These are phyloP conservation scores for Stomatorhinus ivindoensis DNA, from an alignment of 2,113 vertebrate species.

Conservation along the genomic window DNA sequence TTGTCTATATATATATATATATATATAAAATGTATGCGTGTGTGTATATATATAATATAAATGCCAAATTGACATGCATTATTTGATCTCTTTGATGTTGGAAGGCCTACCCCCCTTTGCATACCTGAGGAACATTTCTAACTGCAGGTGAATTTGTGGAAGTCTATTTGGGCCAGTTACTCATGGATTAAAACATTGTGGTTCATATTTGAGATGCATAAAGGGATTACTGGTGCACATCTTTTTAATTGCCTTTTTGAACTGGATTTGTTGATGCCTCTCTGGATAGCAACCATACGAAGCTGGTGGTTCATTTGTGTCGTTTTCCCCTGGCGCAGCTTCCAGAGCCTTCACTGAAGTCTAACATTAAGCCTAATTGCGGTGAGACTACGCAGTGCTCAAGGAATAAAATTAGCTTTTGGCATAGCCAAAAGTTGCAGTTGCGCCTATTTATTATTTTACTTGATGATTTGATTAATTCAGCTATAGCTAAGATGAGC, in stretches of 20 bases:
- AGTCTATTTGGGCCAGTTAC: conserved; percentile 6
- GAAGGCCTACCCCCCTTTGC: not conserved
- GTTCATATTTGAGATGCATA: conserved; percentile 30
- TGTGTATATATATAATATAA: too few species aligned
- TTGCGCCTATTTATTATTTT: conserved; percentile 19
- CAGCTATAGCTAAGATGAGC: not conserved
- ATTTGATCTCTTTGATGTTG: not conserved
- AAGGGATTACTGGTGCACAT: conserved; percentile 46
- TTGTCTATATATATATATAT: not conserved
- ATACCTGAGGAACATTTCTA: not conserved
- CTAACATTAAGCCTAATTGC: conserved; percentile 50
- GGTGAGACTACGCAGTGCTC: conserved; percentile 44
- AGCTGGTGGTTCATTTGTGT: conserved; percentile 32
- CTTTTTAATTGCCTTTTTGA: conserved; percentile 56
- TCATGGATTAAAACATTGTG: conserved; percentile 21
- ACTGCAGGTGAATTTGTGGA: not conserved
- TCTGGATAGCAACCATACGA: conserved; percentile 35
- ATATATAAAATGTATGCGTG: not conserved
- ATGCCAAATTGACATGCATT: not conserved
- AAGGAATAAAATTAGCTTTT: conserved; percentile 38
- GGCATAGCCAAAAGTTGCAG: conserved; percentile 33
- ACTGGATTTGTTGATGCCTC: conserved; percentile 40
- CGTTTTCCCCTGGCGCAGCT: conserved; percentile 41
- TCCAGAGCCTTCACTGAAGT: conserved; percentile 50
- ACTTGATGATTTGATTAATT: conserved; percentile 26